A percentile compares a stretch with the other conserved stretches of the same genome.
Conservation (phyloP, 2,888 invertebrate species). For the Oegoconia quadripuncta region DNA sequence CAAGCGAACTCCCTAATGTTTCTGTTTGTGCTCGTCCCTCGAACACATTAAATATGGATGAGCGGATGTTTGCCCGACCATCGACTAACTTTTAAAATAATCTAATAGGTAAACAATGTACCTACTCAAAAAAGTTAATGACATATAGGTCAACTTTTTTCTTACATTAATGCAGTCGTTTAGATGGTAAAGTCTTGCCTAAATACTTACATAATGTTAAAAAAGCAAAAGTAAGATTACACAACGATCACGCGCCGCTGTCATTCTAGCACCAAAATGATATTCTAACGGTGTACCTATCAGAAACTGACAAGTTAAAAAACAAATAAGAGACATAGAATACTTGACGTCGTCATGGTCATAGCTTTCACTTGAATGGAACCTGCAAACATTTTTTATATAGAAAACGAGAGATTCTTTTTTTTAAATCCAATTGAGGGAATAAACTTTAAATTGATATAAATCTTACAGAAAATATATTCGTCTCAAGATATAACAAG, state of each 20-base stretch:
- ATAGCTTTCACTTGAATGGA: constrained; percentile 37
- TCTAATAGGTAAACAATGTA: not conserved
- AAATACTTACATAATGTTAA: constrained; percentile 13
- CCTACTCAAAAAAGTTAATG: not conserved
- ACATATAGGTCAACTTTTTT: not conserved
- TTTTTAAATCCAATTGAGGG: constrained; percentile 6
- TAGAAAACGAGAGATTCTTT: constrained; percentile 1
- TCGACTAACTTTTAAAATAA: constrained; percentile 6
- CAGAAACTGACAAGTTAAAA: constrained; percentile 27
- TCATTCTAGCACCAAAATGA: constrained; percentile 17
- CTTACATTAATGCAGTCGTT: not conserved
- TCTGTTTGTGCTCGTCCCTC: constrained; percentile 11
- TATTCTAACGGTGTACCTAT: constrained; percentile 19
- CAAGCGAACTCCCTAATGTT: constrained; percentile 10
- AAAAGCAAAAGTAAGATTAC: constrained; percentile 21
- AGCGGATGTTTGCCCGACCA: constrained; percentile 17
- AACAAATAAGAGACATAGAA: constrained; percentile 24
- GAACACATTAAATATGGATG: constrained; percentile 18
- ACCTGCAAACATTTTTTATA: constrained; percentile 16
- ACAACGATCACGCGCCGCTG: constrained; percentile 21
- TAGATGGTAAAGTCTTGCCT: constrained; percentile 3
- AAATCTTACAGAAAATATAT: not conserved
- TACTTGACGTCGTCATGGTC: constrained; percentile 20
- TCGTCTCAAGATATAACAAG: not conserved
- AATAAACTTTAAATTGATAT: not conserved